Evolutionary conservation across 2,888 invertebrate genomes (phyloP), one percentile per base, ranked within the genome.

Genomic region (Noctua fimbriata): DNA sequence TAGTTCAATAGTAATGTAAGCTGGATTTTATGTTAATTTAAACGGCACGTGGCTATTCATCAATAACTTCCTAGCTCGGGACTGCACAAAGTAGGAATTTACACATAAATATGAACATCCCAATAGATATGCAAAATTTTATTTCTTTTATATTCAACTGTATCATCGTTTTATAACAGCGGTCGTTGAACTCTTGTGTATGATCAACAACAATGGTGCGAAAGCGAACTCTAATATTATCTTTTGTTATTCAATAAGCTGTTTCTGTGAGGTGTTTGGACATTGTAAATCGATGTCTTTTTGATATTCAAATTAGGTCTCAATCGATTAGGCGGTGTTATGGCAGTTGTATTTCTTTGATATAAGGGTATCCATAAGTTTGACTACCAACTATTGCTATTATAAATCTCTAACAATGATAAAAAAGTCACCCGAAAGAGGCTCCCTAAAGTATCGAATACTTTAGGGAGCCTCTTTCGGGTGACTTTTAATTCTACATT

Each of bases 51-150:
- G 93, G 83, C 85, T 77, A 77, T 86, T 79, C 78, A 83, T 90
- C 89, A 89, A 90, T 89, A 88, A 84, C 75, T 86, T 82, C 76
- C 71, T 83, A 84, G 58, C 82, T 87, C 79, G 78, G 76, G 85
- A 71, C 55, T 58, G n/a, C 84, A 91, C 88, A 90, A 90, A 91
- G 88, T 90, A 90, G 88, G 90, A 92, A 94, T 94, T 94, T 94
- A 94, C 94, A 95, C 94, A 94, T 93, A 92, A 94, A 94, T 92
- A 89, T 89, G 82, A 18, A 90, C 89, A 66, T 78, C 90, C 88
- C 91, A 91, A 95, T 95, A 94, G 94, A 95, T 94, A 96, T 96
- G 96, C 96, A 94, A 96, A 96, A 95, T 92, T 92, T 89, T 92
- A 93, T 94, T 93, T 89, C 92, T 93, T 94, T 91, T 87, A 91